These are phyloP conservation scores for Penaeus indicus DNA, from an alignment of 1,140 invertebrate species.

Conservation along the genomic window DNA sequence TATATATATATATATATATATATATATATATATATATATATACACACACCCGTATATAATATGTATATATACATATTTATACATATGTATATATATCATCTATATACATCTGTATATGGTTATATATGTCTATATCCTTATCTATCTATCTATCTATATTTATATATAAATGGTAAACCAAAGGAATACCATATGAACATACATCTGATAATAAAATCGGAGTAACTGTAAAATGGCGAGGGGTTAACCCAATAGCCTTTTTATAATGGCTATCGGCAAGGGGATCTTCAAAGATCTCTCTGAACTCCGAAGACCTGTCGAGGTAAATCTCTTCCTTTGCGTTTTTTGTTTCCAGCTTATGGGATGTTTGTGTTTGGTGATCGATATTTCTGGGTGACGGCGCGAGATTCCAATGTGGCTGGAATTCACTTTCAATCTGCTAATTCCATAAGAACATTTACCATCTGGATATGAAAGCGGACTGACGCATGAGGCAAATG, in stretches of 20 bases:
- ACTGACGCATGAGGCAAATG: not conserved
- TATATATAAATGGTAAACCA: too few species aligned
- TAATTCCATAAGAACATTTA: constrained; percentile 15
- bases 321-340: too few species aligned
- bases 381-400: not conserved
- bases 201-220: not conserved
- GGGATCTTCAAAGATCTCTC: too few species aligned
- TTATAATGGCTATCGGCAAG: too few species aligned
- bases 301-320: too few species aligned
- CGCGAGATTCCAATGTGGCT: too few species aligned
- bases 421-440: not conserved
- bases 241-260: too few species aligned
- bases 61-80: not conserved
- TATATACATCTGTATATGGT: not conserved
- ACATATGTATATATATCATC: not conserved
- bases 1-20: not conserved
- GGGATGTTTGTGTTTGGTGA: not conserved
- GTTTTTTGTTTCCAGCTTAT: too few species aligned
- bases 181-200: not conserved
- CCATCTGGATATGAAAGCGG: not conserved
- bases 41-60: not conserved
- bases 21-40: not conserved
- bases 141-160: not conserved
- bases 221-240: too few species aligned
- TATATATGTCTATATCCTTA: too few species aligned